A percentile compares a stretch with the other conserved stretches of the same genome.
These are phyloP conservation scores for Danio rerio DNA, from an alignment of 2,113 vertebrate genomes.

Conservation along the genomic window DNA sequence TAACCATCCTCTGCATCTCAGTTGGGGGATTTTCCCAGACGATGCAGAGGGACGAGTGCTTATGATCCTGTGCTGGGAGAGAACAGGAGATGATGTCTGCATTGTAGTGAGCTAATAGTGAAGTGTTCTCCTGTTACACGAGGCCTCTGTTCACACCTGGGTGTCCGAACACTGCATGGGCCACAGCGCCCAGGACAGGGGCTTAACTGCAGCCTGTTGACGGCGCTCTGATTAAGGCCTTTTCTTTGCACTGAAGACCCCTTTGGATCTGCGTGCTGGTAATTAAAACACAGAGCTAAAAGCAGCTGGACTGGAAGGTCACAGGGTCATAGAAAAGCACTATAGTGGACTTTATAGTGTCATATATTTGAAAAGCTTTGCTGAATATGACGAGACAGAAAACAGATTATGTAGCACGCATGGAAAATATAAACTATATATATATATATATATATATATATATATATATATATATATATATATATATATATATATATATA, in stretches of 20 bases:
- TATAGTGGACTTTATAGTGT: background rate
- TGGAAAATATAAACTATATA: background rate
- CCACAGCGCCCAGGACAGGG: conserved; percentile 64
- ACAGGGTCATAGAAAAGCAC: conserved; percentile 26
- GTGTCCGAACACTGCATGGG: conserved; percentile 50
- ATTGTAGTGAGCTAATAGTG: conserved; percentile 77
- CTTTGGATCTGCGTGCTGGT: conserved; percentile 45
- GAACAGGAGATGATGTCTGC: conserved; percentile 48
- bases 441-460: too few relatives aligned
- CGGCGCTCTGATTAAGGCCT: conserved; percentile 73
- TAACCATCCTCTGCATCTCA: background rate
- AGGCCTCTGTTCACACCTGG: conserved; percentile 78
- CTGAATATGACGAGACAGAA: background rate
- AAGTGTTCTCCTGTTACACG: conserved; percentile 76
- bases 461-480: too few relatives aligned
- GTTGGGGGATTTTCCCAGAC: background rate
- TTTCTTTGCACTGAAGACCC: conserved; percentile 46
- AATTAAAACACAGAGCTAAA: conserved; percentile 69
- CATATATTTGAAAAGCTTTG: background rate
- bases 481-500: too few relatives aligned
- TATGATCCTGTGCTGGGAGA: background rate
- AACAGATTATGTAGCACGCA: background rate
- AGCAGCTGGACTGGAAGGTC: conserved; percentile 60
- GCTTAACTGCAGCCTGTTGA: conserved; percentile 75
- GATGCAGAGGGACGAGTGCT: background rate